These are phyloP conservation scores for Zaprionus africanus DNA, from an alignment of 1,140 invertebrate genomes.

Conservation along the genomic window DNA sequence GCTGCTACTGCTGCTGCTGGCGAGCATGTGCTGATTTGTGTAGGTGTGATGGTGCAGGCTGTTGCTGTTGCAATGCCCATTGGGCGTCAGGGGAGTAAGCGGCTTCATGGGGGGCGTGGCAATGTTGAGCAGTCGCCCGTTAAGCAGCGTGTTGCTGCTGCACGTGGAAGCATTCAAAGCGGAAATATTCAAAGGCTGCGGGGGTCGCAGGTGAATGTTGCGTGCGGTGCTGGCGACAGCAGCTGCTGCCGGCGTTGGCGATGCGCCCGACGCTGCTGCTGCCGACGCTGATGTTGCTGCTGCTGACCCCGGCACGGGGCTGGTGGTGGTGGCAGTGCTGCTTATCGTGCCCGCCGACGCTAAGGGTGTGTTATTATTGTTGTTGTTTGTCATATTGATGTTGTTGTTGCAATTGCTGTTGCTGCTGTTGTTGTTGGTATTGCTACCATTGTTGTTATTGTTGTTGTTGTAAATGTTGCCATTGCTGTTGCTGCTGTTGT, in stretches of 20 bases:
- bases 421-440: conserved; percentile 21
- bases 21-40: conserved; percentile 76
- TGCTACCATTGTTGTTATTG: conserved; percentile 26
- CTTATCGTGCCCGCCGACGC: not conserved
- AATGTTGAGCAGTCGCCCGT: conserved; percentile 69
- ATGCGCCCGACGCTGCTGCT: conserved; percentile 27
- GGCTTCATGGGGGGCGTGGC: conserved; percentile 62
- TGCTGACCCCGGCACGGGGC: conserved; percentile 15
- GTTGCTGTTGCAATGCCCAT: conserved; percentile 61
- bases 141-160: conserved; percentile 57
- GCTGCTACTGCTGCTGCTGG: conserved; percentile 55
- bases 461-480: conserved; percentile 24
- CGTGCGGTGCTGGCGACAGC: conserved; percentile 71
- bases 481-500: conserved; percentile 23
- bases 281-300: conserved; percentile 8
- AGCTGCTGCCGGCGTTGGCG: conserved; percentile 64
- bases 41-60: conserved; percentile 74
- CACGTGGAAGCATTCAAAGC: conserved; percentile 85
- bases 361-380: conserved; percentile 17
- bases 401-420: conserved; percentile 9
- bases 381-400: conserved; percentile 23
- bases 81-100: conserved; percentile 66
- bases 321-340: conserved; percentile 13
- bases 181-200: conserved; percentile 88
- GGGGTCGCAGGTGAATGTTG: conserved; percentile 78